Base-by-base conservation (phyloP, 2,113 vertebrate species). In the Rhagologus leucostigma region DNA sequence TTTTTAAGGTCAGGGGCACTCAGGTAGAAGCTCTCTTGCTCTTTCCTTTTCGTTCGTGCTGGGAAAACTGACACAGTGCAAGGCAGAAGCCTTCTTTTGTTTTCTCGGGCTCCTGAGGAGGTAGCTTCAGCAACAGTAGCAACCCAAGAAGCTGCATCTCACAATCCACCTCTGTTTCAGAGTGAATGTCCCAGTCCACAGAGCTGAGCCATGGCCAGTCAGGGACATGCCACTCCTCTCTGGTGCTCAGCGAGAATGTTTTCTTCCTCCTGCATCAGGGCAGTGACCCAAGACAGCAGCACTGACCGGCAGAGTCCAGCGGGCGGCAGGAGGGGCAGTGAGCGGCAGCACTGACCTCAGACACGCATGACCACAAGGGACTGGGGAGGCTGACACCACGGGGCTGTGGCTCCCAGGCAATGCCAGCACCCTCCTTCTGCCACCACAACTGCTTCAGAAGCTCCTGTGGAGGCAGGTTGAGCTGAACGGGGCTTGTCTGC, bases 341-440 rank as follows among this genome's bases (percentile, higher is more conserved):
- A 6, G 46, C 1, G 0, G 47, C 60, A 15, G 56, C 26, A 1
- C 47, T 22, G 27, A 4, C 49, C 57, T 13, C 11, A 4, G 11
- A 15, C 15, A 3, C 1, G 1, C 5, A 2, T 2, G 1, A 44
- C 46, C 13, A 1, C 4, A 1, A 7, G 50, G 8, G 3, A 8
- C 1, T 0, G 1, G 9, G 17, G 5, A 16, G 59, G n/a, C 15
- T 29, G 33, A 6, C 41, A 13, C 23, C 1, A 5, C 4, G 3
- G n/a, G n/a, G 15, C n/a, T 75, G 60, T 42, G 10, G 52, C 30
- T 57, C 32, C 49, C 24, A 14, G 52, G 35, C 60, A 49, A 4
- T 4, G 42, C 30, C 44, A 68, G 53, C 32, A 32, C 32, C 21
- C 27, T 35, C 32, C 37, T 50, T 17, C 62, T 42, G 52, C 52